Conservation (phyloP, 1,140 invertebrate genomes). For the Antheraea pernyi region DNA sequence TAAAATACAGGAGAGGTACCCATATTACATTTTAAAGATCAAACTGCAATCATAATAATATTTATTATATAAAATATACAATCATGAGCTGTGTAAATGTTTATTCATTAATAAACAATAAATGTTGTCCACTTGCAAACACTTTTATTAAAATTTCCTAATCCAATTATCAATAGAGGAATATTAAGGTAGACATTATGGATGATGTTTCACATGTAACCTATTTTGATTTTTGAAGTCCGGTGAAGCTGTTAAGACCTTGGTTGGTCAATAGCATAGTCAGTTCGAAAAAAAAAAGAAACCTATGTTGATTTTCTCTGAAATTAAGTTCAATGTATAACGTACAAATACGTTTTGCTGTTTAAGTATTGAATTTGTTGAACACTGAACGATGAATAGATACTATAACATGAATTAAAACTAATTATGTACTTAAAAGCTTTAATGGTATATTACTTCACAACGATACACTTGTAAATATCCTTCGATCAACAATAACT, state of each 20-base stretch:
- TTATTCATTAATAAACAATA: conserved; percentile 2
- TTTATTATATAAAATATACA: background rate
- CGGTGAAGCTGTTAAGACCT: no score
- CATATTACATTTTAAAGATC: background rate
- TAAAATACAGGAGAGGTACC: background rate
- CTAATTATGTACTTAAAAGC: background rate
- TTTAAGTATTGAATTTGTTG: no score
- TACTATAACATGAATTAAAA: background rate
- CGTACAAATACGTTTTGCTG: no score
- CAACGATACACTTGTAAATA: background rate
- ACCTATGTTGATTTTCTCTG: no score
- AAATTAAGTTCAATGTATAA: no score
- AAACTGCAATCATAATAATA: background rate
- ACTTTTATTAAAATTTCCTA: background rate
- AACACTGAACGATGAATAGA: no score
- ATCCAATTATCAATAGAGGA: background rate
- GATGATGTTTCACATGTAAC: background rate
- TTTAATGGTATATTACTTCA: background rate
- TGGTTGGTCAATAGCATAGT: no score
- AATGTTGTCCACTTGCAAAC: background rate
- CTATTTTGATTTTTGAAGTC: no score
- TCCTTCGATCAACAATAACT: no score
- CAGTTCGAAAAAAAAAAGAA: no score
- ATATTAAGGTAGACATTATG: background rate
- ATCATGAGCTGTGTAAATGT: background rate